Conservation (phyloP, 1,140 invertebrate genomes). For the Penaeus japonicus region DNA sequence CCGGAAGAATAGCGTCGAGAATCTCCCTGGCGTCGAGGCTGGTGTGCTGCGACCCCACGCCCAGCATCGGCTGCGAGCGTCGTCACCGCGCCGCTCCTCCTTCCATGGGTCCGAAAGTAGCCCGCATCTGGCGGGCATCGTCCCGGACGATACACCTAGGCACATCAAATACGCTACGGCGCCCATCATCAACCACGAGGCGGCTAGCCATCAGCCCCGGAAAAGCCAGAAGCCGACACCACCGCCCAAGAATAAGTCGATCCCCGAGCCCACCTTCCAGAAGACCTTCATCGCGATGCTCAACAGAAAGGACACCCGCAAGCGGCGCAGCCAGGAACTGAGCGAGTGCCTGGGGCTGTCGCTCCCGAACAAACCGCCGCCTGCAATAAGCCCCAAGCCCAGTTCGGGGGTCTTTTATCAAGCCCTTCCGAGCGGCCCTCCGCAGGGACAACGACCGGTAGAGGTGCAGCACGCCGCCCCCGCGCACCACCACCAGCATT, state of each 20-base stretch:
- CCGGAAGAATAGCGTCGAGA: slow-evolving; percentile 37
- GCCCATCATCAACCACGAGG: slow-evolving; percentile 38
- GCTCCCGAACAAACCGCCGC: not conserved
- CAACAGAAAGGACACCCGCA: slow-evolving; percentile 32
- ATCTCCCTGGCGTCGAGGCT: not conserved
- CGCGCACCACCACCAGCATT: not conserved
- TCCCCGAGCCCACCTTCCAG: slow-evolving; percentile 48
- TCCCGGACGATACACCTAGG: slow-evolving; percentile 15
- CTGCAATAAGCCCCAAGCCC: not conserved
- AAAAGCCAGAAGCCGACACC: not conserved
- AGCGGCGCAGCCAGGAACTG: slow-evolving; percentile 37
- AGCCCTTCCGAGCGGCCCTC: not conserved
- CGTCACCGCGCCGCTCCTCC: slow-evolving; percentile 40
- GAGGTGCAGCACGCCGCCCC: not conserved
- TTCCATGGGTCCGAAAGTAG: slow-evolving; percentile 45
- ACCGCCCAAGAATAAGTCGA: slow-evolving; percentile 20
- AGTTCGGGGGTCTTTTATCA: not conserved
- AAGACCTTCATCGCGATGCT: slow-evolving; percentile 59
- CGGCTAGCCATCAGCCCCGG: not conserved
- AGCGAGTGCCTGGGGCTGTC: not conserved
- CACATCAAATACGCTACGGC: slow-evolving; percentile 55
- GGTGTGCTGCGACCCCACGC: not conserved
- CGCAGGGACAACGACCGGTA: not conserved
- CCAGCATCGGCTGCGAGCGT: not conserved
- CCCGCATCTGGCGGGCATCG: not conserved